Conservation (phyloP, 2,113 vertebrate genomes). For the Pogona vitticeps region DNA sequence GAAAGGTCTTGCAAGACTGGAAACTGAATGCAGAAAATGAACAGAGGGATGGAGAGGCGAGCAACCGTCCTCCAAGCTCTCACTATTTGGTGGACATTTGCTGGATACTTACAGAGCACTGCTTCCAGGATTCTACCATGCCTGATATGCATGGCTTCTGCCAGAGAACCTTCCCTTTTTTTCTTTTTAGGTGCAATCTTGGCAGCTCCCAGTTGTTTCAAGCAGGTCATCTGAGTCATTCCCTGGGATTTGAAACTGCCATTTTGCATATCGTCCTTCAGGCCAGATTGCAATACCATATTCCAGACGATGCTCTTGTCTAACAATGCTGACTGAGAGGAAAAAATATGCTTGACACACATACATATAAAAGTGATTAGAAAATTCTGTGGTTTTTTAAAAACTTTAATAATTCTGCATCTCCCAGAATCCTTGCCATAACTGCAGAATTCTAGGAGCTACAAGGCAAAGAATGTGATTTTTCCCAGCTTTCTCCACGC, state of each 20-base stretch:
- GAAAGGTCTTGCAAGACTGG: background rate
- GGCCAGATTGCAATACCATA: background rate
- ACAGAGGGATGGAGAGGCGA: too few species aligned
- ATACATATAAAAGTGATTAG: too few species aligned
- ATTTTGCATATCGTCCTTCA: background rate
- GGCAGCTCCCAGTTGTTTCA: background rate
- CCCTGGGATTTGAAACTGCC: background rate
- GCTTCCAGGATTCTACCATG: background rate
- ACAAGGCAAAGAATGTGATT: too few species aligned
- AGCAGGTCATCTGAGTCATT: constrained; percentile 1
- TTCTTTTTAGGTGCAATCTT: background rate
- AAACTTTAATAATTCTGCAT: too few species aligned
- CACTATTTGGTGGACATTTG: background rate
- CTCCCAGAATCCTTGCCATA: too few species aligned
- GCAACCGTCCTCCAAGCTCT: background rate
- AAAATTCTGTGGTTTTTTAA: too few species aligned
- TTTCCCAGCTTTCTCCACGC: too few species aligned
- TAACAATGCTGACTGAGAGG: background rate
- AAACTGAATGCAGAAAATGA: background rate
- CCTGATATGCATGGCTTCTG: too few species aligned
- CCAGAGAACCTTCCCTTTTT: background rate
- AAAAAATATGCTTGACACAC: background rate
- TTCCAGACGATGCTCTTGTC: background rate
- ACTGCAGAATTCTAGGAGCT: too few species aligned
- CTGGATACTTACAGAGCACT: too few species aligned